These are phyloP conservation scores for Tetanocera ferruginea DNA, from an alignment of 2,888 invertebrate species.

Conservation along the genomic window DNA sequence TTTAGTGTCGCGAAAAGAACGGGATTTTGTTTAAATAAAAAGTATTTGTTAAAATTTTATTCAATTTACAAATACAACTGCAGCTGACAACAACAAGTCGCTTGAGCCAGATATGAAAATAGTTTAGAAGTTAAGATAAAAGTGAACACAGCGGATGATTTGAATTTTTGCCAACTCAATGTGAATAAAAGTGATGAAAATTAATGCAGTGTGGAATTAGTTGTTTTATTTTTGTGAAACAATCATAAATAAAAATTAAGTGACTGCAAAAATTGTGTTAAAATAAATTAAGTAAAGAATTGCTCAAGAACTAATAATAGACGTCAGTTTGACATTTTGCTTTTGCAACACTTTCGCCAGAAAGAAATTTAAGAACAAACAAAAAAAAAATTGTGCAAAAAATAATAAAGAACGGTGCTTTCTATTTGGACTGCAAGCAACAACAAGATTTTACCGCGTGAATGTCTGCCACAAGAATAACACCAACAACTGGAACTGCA, in stretches of 20 bases:
- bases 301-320: not conserved
- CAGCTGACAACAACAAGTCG: conserved; percentile 7
- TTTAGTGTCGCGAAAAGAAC: not conserved
- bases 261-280: conserved; percentile 12
- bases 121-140: not conserved
- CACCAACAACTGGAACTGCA: conserved; percentile 52
- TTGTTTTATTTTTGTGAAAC: conserved; percentile 3
- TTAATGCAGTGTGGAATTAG: not conserved
- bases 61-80: conserved; percentile 1
- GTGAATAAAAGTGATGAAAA: conserved; percentile 7
- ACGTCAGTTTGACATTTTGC: not conserved
- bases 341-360: not conserved
- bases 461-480: conserved; percentile 56
- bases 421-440: not conserved
- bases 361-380: not conserved
- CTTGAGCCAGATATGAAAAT: not conserved
- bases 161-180: conserved; percentile 40
- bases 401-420: not conserved
- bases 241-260: not conserved
- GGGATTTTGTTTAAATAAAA: conserved; percentile 20
- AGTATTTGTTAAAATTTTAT: conserved; percentile 12
- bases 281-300: not conserved
- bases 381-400: not conserved
- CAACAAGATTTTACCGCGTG: conserved; percentile 49
- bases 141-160: conserved; percentile 11